phyloP scores from a whole-genome alignment of 2,113 vertebrate genomes.

The Daboia siamensis region DNA sequence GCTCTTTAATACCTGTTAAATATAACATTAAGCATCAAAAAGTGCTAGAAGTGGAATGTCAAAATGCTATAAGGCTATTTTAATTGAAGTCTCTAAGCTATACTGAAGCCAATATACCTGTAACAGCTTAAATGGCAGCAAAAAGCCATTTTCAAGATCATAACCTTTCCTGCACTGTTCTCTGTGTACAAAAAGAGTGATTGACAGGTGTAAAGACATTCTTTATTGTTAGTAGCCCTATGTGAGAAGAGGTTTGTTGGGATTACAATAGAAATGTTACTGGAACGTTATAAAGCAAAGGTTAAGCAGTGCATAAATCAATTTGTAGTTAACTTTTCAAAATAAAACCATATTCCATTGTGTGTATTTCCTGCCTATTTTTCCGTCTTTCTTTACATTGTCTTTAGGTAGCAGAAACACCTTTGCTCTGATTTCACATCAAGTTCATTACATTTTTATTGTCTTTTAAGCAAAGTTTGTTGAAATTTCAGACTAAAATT shows the following conservation, averaged over 20 bases:
- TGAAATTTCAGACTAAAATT: not conserved
- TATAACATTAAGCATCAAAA: not conserved
- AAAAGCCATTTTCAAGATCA: not conserved
- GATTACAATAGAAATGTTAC: slow-evolving; percentile 13
- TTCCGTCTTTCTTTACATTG: not conserved
- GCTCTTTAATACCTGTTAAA: not conserved
- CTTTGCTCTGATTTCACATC: not conserved
- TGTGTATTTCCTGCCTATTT: not conserved
- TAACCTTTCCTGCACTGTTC: slow-evolving; percentile 3
- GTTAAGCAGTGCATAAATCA: slow-evolving; percentile 13
- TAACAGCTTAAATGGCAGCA: slow-evolving; percentile 16
- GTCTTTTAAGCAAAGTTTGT: not conserved
- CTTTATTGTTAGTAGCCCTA: not conserved
- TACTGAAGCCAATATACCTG: not conserved
- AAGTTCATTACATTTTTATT: not conserved
- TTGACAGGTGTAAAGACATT: not conserved
- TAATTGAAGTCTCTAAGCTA: not conserved
- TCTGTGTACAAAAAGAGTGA: not conserved
- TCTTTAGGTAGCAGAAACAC: not conserved
- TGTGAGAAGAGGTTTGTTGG: not conserved
- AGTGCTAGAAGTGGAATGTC: not conserved
- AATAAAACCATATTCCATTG: not conserved
- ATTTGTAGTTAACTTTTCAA: not conserved
- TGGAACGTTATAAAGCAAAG: slow-evolving; percentile 7
- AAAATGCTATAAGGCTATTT: not conserved